These are phyloP conservation scores for Penaeus vannamei DNA, from an alignment of 1,140 invertebrate species.

Conservation along the genomic window DNA sequence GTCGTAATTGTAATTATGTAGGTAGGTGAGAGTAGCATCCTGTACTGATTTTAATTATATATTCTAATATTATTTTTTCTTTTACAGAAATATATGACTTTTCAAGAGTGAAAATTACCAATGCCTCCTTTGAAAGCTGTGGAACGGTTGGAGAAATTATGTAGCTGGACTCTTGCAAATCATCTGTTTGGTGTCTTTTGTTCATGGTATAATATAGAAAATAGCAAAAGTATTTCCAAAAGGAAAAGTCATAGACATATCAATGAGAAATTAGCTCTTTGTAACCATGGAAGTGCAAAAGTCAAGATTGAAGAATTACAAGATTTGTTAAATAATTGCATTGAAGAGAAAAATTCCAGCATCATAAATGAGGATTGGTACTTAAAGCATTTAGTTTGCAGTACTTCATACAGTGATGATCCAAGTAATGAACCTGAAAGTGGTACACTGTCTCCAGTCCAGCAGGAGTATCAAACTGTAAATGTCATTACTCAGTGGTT, in stretches of 20 bases:
- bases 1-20: too few species aligned
- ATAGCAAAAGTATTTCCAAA: not conserved
- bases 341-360: not conserved
- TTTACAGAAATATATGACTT: too few species aligned
- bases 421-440: not conserved
- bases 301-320: constrained; percentile 4
- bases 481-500: constrained; percentile 40
- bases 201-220: constrained; percentile 45
- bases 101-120: not conserved
- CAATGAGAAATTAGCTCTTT: not conserved
- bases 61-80: too few species aligned
- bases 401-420: not conserved
- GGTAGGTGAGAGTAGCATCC: too few species aligned
- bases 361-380: constrained; percentile 29
- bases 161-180: constrained; percentile 45
- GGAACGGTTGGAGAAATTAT: constrained; percentile 51
- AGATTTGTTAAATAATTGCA: not conserved
- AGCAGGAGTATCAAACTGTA: constrained; percentile 8
- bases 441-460: constrained; percentile 22
- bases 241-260: not conserved
- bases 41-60: too few species aligned
- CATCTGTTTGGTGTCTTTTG: constrained; percentile 49
- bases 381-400: constrained; percentile 18
- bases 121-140: constrained; percentile 52
- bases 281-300: constrained; percentile 17